Base-by-base conservation (phyloP, 1,140 invertebrate species). In the Latrodectus geometricus region DNA sequence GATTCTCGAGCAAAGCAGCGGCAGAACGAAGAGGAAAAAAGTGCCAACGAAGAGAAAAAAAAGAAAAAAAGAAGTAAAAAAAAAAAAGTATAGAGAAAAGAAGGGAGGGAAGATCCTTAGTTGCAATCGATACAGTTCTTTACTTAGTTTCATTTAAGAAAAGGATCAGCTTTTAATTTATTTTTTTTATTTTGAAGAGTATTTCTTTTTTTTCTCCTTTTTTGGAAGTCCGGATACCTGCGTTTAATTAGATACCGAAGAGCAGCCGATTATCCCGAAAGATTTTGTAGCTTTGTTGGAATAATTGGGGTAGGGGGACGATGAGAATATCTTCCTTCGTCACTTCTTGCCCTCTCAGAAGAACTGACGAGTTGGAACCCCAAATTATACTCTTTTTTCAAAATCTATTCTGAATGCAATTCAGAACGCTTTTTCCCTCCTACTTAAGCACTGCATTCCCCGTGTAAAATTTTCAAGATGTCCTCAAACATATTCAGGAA, bases 101-200 rank as follows among this genome's bases (percentile, higher is more conserved):
- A 70, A 72, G 17, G 23, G 14, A 23, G 23, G 35, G 15, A 75
- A 84, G 72, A 76, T 75, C 50, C 81, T 56, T 56, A 84, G 81
- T 84, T 84, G 81, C 81, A 84, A 84, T 84, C 81, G 81, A 84
- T 84, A 84, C 54, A 84, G 81, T 84, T 69, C 81, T 84, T 84
- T 84, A 84, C 81, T 84, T 84, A 84, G 81, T 84, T 84, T 84
- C 81, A 84, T 84, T 84, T 84, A 84, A 84, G 81, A 52, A 84
- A 84, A 84, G 81, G 81, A 84, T 84, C 81, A 84, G 73, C 81
- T 76, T 84, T 84, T 84, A 75, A 75, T 84, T 84, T 84, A 75
- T 84, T 84, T 54, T 80, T 80, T 80, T 61, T 61, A 14, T 80
- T 82, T 15, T 15, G 20, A 54, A 52, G 66, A 54, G n/a, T 56